Base-by-base conservation (phyloP, 2,888 invertebrate genomes). In the Epistrophe grossulariae region DNA sequence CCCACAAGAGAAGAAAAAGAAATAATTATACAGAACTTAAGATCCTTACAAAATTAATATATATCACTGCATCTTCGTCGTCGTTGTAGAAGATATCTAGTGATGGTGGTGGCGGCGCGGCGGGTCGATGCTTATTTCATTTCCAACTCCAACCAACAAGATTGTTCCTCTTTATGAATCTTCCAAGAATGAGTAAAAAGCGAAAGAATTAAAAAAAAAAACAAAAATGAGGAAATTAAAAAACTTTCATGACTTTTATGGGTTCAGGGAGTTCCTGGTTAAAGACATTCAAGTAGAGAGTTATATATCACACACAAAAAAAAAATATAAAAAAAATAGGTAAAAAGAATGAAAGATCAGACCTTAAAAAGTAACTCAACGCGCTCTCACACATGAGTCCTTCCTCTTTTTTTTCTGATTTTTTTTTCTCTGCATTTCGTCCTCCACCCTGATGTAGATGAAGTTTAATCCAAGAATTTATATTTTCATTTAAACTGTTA, bases 171-270 rank as follows among this genome's bases (percentile, higher is more conserved):
- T 81, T 84, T 66, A 24, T 24, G 73, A 71, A 45, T 74, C 70
- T 50, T 24, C 55, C 71, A 79, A 79, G 84, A 71, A 84, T 79
- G 71, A 76, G 79, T 73, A 45, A 11, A 45, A 11, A 57, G 24
- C 15, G 11, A 55, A 24, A 55, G 52, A 43, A 31, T 13, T 15
- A 38, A 52, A 11, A 10, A 19, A 48, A 19, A 6, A 71, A 64
- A 62, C 28, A 48, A 76, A 40, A 60, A 60, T 10, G 76, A 83
- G 87, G 79, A 87, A 87, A 87, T 87, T 87, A 87, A 87, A 87
- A 87, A 87, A 87, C 87, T 87, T 87, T 87, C 76, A 79, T 79
- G 87, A 83, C 83, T 87, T 87, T 87, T 87, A 87, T 83, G 79
- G 79, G 43, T 43, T 62, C 35, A 43, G 62, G 62, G 43, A 62